Evolutionary conservation across 1,140 invertebrate species (phyloP), one percentile per base, ranked within the genome.

Genomic region (Physella acuta): DNA sequence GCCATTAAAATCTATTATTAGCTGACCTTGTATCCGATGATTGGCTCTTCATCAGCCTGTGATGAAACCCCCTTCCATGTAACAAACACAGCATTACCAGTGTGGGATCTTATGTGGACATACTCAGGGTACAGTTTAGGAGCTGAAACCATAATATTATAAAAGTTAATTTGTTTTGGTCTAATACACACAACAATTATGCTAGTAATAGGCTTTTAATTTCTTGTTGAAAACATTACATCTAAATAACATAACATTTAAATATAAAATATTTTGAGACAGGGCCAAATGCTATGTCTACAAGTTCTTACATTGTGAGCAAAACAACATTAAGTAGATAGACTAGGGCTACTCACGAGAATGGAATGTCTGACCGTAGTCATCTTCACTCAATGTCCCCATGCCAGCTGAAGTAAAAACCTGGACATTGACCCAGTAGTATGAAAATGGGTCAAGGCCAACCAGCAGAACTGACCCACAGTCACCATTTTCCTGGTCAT

Each of bases 321-420:
- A n/a, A n/a, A n/a, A n/a, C n/a, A n/a, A n/a, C n/a, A n/a, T n/a
- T n/a, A n/a, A n/a, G n/a, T n/a, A n/a, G n/a, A n/a, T n/a, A n/a
- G n/a, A n/a, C n/a, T n/a, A n/a, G n/a, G n/a, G n/a, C n/a, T n/a
- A 28, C 44, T 36, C 28, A 76, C 75, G 61, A 51, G 44, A 61
- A 0, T 66, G 36, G 31, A 59, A 71, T 5, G 75, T 76, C n/a
- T 55, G 65, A 24, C 68, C 56, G 8, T 60, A 28, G 28, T 34
- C 62, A 34, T 68, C 65, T 51, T 72, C 94, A 86, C 94, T 95
- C 79, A 96, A 93, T 0, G 94, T 93, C 20, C 95, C 95, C 84
- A 95, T 92, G 53, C 96, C 96, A 16, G 95, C 96, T 0, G 92
- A 90, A 86, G 98, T 99, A 79, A 96, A 98, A 0, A 93, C 95